Base-by-base conservation (phyloP, 2,888 invertebrate genomes). In the Palloptera scutellata region DNA sequence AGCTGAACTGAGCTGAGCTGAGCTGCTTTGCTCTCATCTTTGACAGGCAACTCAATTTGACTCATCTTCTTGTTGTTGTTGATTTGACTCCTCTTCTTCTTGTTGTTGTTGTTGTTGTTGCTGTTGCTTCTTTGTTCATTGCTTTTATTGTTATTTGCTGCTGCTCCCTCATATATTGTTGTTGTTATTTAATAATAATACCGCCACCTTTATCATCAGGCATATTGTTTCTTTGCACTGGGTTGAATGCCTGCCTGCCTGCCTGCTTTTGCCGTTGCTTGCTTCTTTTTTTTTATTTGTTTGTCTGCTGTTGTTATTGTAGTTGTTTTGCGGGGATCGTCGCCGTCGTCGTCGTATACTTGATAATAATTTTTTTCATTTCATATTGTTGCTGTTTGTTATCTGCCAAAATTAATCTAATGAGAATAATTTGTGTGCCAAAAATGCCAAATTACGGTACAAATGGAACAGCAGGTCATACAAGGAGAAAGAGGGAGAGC, bases 371-470 rank as follows among this genome's bases (percentile, higher is more conserved):
- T 15, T 45, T 51, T n/a, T n/a, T n/a, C n/a, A n/a, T n/a, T n/a
- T n/a, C n/a, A n/a, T n/a, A 12, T 57, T 42, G 17, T 43, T 65
- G 48, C 11, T 5, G 13, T 48, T 15, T 13, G 52, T 59, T 65
- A 65, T 65, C 65, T 60, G 54, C 12, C 48, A 62, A 62, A 67
- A 58, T 62, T 62, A 67, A 67, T 67, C 67, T 62, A 62, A 55
- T 41, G 52, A 30, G 30, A 42, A 51, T 42, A 67, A 66, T 66
- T 66, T 66, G 58, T 42, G 30, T 30, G 30, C 12, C 15, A 20
- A 66, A 41, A 61, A 60, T 61, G 66, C 45, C 66, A 66, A 60
- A 66, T 60, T 60, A 58, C 52, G 45, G 48, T 30, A 58, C 58
- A n/a, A 6, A 12, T 2, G 30, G 30, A 30, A 30, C 2, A 30